phyloP scores from a whole-genome alignment of 2,888 invertebrate genomes.

The Andrena trimmerana region DNA sequence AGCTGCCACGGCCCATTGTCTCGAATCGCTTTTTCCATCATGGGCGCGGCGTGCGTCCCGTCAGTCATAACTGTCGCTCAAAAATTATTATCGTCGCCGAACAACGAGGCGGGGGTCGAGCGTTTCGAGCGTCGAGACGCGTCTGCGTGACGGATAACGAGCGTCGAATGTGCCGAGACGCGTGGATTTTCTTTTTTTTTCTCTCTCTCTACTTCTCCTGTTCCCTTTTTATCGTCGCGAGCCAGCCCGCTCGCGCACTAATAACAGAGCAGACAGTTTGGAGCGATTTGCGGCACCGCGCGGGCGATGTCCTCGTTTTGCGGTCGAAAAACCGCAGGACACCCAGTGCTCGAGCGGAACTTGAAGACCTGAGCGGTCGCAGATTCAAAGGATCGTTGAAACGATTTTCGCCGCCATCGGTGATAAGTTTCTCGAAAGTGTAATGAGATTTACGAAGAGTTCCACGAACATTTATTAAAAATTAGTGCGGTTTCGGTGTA shows the following conservation, averaged over 20 bases:
- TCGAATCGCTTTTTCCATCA: slow-evolving; percentile 14
- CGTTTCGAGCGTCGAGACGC: slow-evolving; percentile 32
- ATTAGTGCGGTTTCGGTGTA: neutral
- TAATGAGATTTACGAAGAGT: neutral
- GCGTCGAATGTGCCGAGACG: slow-evolving; percentile 6
- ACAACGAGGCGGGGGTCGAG: slow-evolving; percentile 16
- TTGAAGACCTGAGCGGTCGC: neutral
- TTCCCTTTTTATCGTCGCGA: slow-evolving; percentile 24
- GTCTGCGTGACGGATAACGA: slow-evolving; percentile 39
- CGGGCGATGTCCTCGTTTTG: slow-evolving; percentile 44
- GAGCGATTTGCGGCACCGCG: slow-evolving; percentile 61
- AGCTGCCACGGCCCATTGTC: slow-evolving; percentile 24
- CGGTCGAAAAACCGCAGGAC: slow-evolving; percentile 71
- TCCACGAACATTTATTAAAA: neutral
- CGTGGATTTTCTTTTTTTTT: neutral
- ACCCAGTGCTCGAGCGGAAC: slow-evolving; percentile 35
- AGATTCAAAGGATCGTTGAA: slow-evolving; percentile 15
- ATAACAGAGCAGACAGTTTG: slow-evolving; percentile 56
- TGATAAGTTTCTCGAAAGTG: slow-evolving; percentile 31
- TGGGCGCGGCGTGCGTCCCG: slow-evolving; percentile 9
- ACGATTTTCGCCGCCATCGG: slow-evolving; percentile 28
- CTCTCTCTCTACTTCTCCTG: neutral
- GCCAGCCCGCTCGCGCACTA: slow-evolving; percentile 37
- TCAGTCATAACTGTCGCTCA: slow-evolving; percentile 60
- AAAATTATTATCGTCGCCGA: slow-evolving; percentile 55